A percentile compares a stretch with the other conserved stretches of the same genome.
Conservation (phyloP, 2,888 invertebrate genomes). For the Dasysyrphus tricinctus region DNA sequence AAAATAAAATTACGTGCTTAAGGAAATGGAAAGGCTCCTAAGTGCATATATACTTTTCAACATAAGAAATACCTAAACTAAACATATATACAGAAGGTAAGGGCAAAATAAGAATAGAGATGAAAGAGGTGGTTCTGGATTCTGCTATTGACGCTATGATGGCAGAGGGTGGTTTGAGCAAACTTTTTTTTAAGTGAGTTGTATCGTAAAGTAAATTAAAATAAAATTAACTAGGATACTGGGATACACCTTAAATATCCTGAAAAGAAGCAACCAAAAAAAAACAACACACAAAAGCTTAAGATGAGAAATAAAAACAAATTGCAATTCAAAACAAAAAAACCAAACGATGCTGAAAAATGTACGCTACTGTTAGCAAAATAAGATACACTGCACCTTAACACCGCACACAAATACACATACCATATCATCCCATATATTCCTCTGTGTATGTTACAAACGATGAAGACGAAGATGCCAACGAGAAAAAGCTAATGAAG, state of each 20-base stretch:
- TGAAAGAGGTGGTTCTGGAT: not conserved
- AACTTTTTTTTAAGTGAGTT: constrained; percentile 74
- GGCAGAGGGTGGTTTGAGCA: not conserved
- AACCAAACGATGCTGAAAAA: constrained; percentile 65
- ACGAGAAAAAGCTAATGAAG: constrained; percentile 42
- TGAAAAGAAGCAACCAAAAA: constrained; percentile 21
- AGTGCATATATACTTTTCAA: not conserved
- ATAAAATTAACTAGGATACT: constrained; percentile 67
- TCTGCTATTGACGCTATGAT: not conserved
- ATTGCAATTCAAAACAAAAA: constrained; percentile 40
- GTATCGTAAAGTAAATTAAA: constrained; percentile 75
- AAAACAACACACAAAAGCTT: not conserved
- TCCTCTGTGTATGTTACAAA: not conserved
- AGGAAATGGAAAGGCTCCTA: constrained; percentile 22
- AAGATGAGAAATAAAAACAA: constrained; percentile 25
- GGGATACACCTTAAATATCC: constrained; percentile 64
- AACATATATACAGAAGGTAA: not conserved
- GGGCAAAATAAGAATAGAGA: not conserved
- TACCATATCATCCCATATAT: not conserved
- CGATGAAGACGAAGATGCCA: not conserved
- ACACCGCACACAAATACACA: not conserved
- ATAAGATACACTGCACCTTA: constrained; percentile 1
- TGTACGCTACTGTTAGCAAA: constrained; percentile 27
- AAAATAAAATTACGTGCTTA: constrained; percentile 52
- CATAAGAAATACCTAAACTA: not conserved